phyloP scores from a whole-genome alignment of 1,140 invertebrate genomes.

The Apocrypta bakeri region DNA sequence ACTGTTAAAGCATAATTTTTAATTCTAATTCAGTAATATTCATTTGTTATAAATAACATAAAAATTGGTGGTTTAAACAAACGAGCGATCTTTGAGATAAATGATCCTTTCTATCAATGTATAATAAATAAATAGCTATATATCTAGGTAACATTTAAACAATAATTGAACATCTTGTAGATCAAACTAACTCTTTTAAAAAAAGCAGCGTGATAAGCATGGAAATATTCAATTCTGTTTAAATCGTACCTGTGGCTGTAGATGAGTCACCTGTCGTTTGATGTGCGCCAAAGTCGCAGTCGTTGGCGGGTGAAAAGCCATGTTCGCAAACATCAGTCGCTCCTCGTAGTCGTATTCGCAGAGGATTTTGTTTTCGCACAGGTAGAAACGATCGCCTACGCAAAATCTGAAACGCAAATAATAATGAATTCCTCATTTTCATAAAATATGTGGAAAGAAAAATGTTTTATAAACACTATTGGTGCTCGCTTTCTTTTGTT shows the following conservation, averaged over 20 bases:
- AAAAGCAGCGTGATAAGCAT: neutral
- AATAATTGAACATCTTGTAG: constrained; percentile 48
- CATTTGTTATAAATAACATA: too few species aligned
- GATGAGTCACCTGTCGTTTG: constrained; percentile 87
- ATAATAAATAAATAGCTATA: neutral
- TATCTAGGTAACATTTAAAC: constrained; percentile 50
- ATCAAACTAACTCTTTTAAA: constrained; percentile 20
- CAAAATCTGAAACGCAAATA: constrained; percentile 92
- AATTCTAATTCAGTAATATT: too few species aligned
- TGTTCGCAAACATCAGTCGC: constrained; percentile 89
- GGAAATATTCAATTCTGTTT: constrained; percentile 51
- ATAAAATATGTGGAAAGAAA: too few species aligned
- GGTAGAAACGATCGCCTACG: constrained; percentile 93
- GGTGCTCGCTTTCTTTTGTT: too few species aligned
- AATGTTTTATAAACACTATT: too few species aligned
- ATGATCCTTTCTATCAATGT: too few species aligned
- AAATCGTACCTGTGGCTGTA: constrained; percentile 78
- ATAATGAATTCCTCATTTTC: too few species aligned
- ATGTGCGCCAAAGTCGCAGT: constrained; percentile 86
- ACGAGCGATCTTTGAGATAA: too few species aligned
- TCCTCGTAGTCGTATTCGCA: constrained; percentile 97
- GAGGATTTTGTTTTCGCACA: constrained; percentile 94
- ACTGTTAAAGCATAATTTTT: too few species aligned
- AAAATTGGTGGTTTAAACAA: too few species aligned
- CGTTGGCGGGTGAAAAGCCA: constrained; percentile 88